These are phyloP conservation scores for Synergus japonicus DNA, from an alignment of 2,888 invertebrate species.

Conservation along the genomic window DNA sequence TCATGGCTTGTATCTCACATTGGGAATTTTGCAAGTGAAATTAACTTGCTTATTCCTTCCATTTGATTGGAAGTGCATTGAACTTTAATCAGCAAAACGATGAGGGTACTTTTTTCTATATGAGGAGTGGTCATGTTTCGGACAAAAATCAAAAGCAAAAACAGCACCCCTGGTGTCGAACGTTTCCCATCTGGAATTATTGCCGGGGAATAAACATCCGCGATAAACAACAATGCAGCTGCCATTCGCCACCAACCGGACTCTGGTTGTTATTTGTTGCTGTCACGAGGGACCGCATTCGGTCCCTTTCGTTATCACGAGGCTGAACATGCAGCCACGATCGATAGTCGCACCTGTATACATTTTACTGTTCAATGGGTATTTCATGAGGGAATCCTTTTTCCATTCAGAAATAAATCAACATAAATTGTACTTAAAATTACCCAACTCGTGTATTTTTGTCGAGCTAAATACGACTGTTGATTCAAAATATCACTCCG, in stretches of 20 bases:
- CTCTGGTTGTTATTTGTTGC: conserved; percentile 48
- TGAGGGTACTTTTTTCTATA: background rate
- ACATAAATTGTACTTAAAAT: background rate
- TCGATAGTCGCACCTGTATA: conserved; percentile 14
- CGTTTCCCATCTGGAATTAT: conserved; percentile 43
- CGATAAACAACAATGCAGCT: conserved; percentile 47
- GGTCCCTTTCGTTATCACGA: conserved; percentile 51
- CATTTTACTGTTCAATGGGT: background rate
- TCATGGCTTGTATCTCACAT: too few relatives aligned
- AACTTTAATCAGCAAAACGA: background rate
- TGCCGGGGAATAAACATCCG: conserved; percentile 52
- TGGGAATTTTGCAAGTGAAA: background rate
- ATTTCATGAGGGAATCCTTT: conserved; percentile 19
- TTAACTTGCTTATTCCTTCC: background rate
- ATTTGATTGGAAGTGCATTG: background rate
- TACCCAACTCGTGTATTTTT: too few relatives aligned
- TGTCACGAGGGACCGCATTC: conserved; percentile 30
- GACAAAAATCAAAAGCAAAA: conserved; percentile 7
- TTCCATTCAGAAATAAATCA: background rate
- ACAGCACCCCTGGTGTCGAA: background rate
- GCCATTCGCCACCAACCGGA: conserved; percentile 31
- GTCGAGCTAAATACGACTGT: too few relatives aligned
- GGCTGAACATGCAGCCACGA: conserved; percentile 35
- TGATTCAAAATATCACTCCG: too few relatives aligned
- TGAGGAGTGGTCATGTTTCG: background rate